A percentile compares a stretch with the other conserved stretches of the same genome.
Evolutionary conservation across 2,888 invertebrate genomes (phyloP).

Genomic region (Tridacna gigas): DNA sequence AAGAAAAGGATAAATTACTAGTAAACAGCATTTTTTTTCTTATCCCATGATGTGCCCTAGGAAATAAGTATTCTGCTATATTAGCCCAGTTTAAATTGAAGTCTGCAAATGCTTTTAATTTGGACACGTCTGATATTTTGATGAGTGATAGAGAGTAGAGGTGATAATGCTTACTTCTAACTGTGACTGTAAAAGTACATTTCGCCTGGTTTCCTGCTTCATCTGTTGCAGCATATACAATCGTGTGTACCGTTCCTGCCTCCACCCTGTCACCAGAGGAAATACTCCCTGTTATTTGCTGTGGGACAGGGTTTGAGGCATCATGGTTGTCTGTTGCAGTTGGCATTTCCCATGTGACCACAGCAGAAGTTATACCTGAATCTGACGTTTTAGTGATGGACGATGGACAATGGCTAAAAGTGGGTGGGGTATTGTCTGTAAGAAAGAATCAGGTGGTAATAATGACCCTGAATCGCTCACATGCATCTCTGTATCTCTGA

Average conservation of each 20-base stretch:
- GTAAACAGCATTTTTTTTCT: too few species aligned
- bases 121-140: too few species aligned
- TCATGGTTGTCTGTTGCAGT: slow-evolving; percentile 27
- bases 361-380: slow-evolving; percentile 1
- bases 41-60: too few species aligned
- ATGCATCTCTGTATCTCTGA: too few species aligned
- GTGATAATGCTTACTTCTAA: neutral
- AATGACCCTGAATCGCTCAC: too few species aligned
- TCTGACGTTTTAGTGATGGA: slow-evolving; percentile 2
- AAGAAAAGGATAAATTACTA: too few species aligned
- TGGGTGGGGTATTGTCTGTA: slow-evolving; percentile 4
- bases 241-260: slow-evolving; percentile 3
- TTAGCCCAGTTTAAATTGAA: too few species aligned
- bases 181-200: slow-evolving; percentile 17
- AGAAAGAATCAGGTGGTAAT: neutral
- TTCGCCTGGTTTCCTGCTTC: slow-evolving; percentile 10
- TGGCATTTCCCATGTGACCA: slow-evolving; percentile 24
- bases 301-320: slow-evolving; percentile 4
- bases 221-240: slow-evolving; percentile 20
- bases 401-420: neutral
- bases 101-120: too few species aligned
- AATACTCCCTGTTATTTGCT: slow-evolving; percentile 6
- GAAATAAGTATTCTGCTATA: too few species aligned
- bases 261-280: slow-evolving; percentile 11
- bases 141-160: too few species aligned